A percentile compares a stretch with the other conserved stretches of the same genome.
These are phyloP conservation scores for Dicentrarchus labrax DNA, from an alignment of 2,113 vertebrate species.

Conservation along the genomic window DNA sequence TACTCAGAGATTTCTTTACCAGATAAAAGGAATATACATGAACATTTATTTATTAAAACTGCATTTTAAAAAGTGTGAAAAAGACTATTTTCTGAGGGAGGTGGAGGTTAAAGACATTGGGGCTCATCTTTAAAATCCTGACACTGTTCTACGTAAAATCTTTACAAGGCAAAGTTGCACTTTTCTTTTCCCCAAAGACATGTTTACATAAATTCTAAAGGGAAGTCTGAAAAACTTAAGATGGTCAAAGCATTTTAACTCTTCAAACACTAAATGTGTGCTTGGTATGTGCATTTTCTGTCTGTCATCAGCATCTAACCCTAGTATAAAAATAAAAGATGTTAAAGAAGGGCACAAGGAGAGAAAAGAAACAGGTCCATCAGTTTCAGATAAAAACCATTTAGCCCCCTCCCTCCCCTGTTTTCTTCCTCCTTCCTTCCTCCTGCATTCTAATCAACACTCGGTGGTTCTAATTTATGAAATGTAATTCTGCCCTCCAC, in stretches of 20 bases:
- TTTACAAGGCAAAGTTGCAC: not conserved
- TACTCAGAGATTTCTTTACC: not conserved
- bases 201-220: not conserved
- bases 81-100: not conserved
- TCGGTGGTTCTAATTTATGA: constrained; percentile 81
- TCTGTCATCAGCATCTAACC: constrained; percentile 19
- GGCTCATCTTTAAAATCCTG: not conserved
- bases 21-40: not conserved
- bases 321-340: constrained; percentile 45
- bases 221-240: not conserved
- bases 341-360: constrained; percentile 1
- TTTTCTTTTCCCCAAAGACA: not conserved
- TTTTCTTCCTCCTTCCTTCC: constrained; percentile 23
- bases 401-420: constrained; percentile 7
- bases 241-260: not conserved
- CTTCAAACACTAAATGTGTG: not conserved
- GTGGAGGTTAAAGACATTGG: not conserved
- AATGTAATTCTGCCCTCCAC: constrained; percentile 99
- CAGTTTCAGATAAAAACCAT: constrained; percentile 68
- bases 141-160: not conserved
- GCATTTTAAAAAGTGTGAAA: not conserved
- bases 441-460: constrained; percentile 81
- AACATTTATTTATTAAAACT: not conserved
- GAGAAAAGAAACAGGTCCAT: constrained; percentile 40
- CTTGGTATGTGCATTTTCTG: constrained; percentile 1